These are phyloP conservation scores for Drosophila mayri DNA, from an alignment of 1,140 invertebrate species.

Conservation along the genomic window DNA sequence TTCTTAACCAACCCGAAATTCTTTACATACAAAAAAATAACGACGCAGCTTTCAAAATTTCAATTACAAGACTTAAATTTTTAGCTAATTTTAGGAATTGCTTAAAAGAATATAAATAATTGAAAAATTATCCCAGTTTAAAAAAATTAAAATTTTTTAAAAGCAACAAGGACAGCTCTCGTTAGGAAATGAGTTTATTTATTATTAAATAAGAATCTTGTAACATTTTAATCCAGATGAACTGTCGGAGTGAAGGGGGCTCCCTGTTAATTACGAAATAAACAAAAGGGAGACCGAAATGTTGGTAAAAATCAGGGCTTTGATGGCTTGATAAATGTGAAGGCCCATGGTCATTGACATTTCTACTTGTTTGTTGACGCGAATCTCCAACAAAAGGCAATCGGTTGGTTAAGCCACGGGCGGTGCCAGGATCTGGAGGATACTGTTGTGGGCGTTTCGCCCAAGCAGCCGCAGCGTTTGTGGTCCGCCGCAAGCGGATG, in stretches of 20 bases:
- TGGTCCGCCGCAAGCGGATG: conserved; percentile 69
- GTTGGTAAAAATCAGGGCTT: conserved; percentile 26
- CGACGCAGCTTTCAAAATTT: too few species aligned
- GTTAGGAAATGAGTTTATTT: not conserved
- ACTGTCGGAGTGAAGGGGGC: not conserved
- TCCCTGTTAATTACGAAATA: conserved; percentile 43
- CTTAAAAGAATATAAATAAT: too few species aligned
- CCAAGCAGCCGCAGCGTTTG: conserved; percentile 71
- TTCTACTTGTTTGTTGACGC: conserved; percentile 23
- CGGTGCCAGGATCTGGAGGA: conserved; percentile 7
- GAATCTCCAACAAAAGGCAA: conserved; percentile 30
- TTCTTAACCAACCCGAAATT: too few species aligned
- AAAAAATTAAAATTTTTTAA: too few species aligned
- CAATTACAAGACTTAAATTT: too few species aligned
- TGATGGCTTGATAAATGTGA: conserved; percentile 48
- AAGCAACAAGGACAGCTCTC: not conserved
- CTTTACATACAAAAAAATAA: too few species aligned
- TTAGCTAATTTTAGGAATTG: too few species aligned
- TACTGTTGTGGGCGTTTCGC: conserved; percentile 3
- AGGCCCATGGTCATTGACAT: conserved; percentile 44
- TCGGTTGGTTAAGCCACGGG: conserved; percentile 29
- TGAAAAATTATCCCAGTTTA: too few species aligned
- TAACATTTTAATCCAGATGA: conserved; percentile 26
- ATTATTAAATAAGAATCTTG: not conserved
- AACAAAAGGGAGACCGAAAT: conserved; percentile 8